Evolutionary conservation across 2,113 vertebrate species (phyloP), one percentile per base, ranked within the genome.

Genomic region (Tachuris rubrigastra): DNA sequence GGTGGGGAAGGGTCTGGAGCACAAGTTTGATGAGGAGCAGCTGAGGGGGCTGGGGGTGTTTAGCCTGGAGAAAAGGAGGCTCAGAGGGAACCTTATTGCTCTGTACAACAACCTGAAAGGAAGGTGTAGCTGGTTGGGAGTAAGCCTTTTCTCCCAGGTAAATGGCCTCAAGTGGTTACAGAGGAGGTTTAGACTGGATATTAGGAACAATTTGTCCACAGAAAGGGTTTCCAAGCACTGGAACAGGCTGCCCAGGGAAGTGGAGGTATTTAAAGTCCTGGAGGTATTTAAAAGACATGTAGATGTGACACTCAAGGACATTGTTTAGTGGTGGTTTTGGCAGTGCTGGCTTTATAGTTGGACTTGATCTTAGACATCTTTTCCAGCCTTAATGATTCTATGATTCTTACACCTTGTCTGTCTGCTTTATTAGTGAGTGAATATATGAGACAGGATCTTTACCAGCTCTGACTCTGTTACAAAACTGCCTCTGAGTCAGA

Each of bases 51-150:
- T 62, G 46, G 5, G 5, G 1, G 0, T 55, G 27, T 41, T 87
- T 2, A 52, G 5, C 0, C 53, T 31, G 53, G 23, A 30, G 23
- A 37, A 69, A 0, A 82, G 7, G 7, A 56, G 4, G 8, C 6
- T 47, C 14, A 42, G 2, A 4, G 3, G 14, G 6, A 4, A 42
- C 23, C 15, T 59, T 3, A 7, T 33, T 1, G 0, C 23, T 25
- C 22, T 46, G 52, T 37, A 2, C 13, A 63, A 1, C 10, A 20
- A 0, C 12, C 35, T 27, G 47, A 39, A 10, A 55, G n/a, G 67
- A 68, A 10, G 2, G 0, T 8, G 30, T 6, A 59, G 9, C 0
- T 1, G 28, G 20, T 8, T 12, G 22, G 7, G 22, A 0, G 1
- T 27, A 0, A 0, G 4, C 3, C 24, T 81, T 23, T 56, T 52